These are phyloP conservation scores for Etheostoma cragini DNA, from an alignment of 2,113 vertebrate species.

Conservation along the genomic window DNA sequence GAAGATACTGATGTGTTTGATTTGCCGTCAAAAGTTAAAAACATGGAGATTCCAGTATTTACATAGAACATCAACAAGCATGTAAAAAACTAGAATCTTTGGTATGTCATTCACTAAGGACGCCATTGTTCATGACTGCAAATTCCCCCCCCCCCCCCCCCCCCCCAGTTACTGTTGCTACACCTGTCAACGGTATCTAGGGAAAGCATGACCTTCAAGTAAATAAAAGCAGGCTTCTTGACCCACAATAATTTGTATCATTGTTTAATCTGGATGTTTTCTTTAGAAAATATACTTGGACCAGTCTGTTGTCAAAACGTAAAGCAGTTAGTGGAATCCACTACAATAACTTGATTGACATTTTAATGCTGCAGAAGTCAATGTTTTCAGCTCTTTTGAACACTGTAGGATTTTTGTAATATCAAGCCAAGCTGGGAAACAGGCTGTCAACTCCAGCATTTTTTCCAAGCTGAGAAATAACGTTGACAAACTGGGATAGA, in stretches of 20 bases:
- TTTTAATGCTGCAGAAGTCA: constrained; percentile 2
- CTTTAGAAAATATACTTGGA: not conserved
- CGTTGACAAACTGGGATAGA: constrained; percentile 33
- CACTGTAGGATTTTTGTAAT: not conserved
- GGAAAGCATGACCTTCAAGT: not conserved
- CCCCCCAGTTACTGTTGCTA: not conserved
- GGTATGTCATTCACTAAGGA: not conserved
- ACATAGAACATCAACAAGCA: not conserved
- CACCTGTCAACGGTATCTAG: not conserved
- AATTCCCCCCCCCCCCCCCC: too few species aligned
- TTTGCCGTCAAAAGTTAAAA: not conserved
- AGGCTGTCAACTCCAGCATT: not conserved
- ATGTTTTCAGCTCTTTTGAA: constrained; percentile 10
- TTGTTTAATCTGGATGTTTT: not conserved
- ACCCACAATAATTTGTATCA: not conserved
- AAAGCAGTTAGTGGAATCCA: too few species aligned
- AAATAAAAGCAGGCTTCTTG: not conserved
- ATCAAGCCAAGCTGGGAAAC: constrained; percentile 27
- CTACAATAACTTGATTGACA: not conserved
- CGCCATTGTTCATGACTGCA: not conserved
- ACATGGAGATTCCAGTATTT: not conserved
- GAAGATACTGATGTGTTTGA: not conserved
- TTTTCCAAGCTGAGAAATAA: constrained; percentile 37
- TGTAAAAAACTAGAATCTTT: not conserved
- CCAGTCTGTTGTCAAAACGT: not conserved